Evolutionary conservation across 23 tunicate species (phyloP), one percentile per base, ranked within the genome.

Genomic region (Halocynthia aurantium): DNA sequence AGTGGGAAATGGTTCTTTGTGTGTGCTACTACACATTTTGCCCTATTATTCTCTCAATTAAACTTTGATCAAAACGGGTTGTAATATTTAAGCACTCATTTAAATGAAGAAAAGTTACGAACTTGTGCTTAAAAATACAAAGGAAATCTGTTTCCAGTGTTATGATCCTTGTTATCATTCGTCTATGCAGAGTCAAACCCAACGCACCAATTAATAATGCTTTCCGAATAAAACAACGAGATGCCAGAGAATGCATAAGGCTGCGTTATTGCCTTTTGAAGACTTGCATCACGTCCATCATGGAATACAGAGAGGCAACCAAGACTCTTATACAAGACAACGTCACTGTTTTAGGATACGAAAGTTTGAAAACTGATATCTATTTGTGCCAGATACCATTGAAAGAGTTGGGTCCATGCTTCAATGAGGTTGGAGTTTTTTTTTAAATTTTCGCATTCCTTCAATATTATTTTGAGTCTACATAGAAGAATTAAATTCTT

Each of bases 391-490:
- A 74, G 22, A 74, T 74, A n/a, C 78, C 78, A 15, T 7, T 53
- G n/a, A 19, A 52, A 10, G 78, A 74, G 56, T 49, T 74, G 56
- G 78, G 78, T 7, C 63, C 64, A 51, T 74, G 78, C 6, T 74
- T 74, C 56, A 6, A 52, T 10, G 22, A 74, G 78, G 78, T 74
- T 20, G 5, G 70, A 11, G 0, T 5, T 9, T 40, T 65, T 10
- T 9, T 9, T 20, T 65, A 6, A 2, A 58, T 58, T 13, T 57
- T 57, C 62, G 12, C 17, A 31, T 31, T 31, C 44, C 44, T 31
- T 31, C 44, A 31, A 31, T 31, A 31, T 31, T 31, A 31, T 31
- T 31, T 31, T 4, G 4, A 31, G 44, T 4, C 4, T 31, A 31
- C 44, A 31, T 4, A 31, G 44, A 0, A 4, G 4, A 31, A 31